phyloP scores from a whole-genome alignment of 2,113 vertebrate genomes.

The Eptatretus burgeri region DNA sequence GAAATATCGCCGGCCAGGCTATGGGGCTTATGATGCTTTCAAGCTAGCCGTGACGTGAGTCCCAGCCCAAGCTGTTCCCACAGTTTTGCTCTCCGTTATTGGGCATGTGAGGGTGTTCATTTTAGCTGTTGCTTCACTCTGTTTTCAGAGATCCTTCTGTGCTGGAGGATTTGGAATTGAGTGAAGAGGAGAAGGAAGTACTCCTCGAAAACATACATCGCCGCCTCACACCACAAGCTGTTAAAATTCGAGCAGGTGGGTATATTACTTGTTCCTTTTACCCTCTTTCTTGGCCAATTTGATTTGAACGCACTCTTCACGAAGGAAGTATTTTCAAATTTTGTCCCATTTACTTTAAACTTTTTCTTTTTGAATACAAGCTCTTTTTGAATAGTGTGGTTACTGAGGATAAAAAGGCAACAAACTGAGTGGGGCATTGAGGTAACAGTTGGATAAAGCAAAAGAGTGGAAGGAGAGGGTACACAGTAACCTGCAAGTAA shows the following conservation, averaged over 20 bases:
- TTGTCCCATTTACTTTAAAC: not conserved
- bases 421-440: too few species aligned
- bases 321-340: not conserved
- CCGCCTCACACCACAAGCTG: slow-evolving; percentile 74
- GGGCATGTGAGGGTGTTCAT: not conserved
- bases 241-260: slow-evolving; percentile 85
- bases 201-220: slow-evolving; percentile 91
- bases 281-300: too few species aligned
- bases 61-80: not conserved
- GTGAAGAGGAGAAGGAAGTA: slow-evolving; percentile 54
- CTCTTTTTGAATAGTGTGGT: too few species aligned
- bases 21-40: slow-evolving; percentile 86
- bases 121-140: not conserved
- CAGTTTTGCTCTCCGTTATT: not conserved
- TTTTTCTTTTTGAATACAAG: not conserved
- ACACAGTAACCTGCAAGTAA: too few species aligned
- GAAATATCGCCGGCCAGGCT: slow-evolving; percentile 79
- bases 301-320: too few species aligned
- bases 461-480: too few species aligned
- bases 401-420: too few species aligned
- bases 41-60: slow-evolving; percentile 91
- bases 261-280: too few species aligned
- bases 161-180: slow-evolving; percentile 59
- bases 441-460: too few species aligned
- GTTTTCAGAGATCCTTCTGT: slow-evolving; percentile 50